These are phyloP conservation scores for Lipotes vexillifer DNA, from an alignment of 2,113 vertebrate genomes.

Conservation along the genomic window DNA sequence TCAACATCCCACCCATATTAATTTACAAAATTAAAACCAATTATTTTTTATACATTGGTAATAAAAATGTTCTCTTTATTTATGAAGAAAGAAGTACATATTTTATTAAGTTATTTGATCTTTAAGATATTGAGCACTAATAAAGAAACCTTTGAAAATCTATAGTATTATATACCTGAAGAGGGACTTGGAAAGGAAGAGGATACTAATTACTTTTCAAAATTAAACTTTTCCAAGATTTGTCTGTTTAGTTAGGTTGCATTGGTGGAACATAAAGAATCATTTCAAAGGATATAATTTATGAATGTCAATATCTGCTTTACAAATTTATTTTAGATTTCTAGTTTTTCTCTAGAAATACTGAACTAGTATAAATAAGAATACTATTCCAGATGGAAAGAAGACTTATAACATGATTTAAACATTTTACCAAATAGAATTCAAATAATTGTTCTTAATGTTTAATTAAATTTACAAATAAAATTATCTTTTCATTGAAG, in stretches of 20 bases:
- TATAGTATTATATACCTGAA: neutral
- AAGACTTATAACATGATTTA: neutral
- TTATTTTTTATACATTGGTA: constrained; percentile 17
- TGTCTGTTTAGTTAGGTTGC: neutral
- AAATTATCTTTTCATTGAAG: neutral
- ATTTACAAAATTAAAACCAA: constrained; percentile 5
- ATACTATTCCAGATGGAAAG: neutral
- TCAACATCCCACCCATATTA: neutral
- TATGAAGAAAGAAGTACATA: neutral
- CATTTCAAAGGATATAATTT: constrained; percentile 12
- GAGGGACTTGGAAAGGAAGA: neutral
- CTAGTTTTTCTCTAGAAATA: constrained; percentile 43
- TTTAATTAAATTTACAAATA: constrained; percentile 20
- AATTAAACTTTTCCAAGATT: constrained; percentile 43
- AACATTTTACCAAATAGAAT: constrained; percentile 12
- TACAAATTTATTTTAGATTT: constrained; percentile 30
- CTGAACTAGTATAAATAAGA: neutral
- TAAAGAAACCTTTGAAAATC: neutral
- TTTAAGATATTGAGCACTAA: neutral
- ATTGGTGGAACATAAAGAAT: neutral
- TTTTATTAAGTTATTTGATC: neutral
- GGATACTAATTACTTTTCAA: neutral
- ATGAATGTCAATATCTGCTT: neutral
- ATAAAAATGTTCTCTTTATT: constrained; percentile 26
- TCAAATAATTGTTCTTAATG: neutral